Percentiles rank a stretch among this genome's conserved stretches.
phyloP scores from a whole-genome alignment of 1,140 invertebrate genomes.

The Bombus affinis region DNA sequence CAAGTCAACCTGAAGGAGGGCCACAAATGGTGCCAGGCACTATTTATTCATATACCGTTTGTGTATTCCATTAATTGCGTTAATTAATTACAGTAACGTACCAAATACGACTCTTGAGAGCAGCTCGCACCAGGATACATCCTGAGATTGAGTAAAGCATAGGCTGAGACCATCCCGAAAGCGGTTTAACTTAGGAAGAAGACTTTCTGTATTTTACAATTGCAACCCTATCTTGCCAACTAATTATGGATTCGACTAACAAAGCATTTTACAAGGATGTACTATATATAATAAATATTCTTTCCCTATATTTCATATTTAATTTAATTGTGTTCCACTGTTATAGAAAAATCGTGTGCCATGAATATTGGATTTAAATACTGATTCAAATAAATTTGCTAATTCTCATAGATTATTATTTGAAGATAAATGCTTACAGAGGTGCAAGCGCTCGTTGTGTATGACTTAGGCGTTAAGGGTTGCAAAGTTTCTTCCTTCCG shows the following conservation, averaged over 20 bases:
- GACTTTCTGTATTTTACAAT: slow-evolving; percentile 57
- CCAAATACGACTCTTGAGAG: slow-evolving; percentile 69
- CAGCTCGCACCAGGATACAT: slow-evolving; percentile 74
- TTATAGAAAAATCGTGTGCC: background rate
- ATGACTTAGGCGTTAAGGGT: slow-evolving; percentile 69
- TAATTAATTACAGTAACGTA: slow-evolving; percentile 68
- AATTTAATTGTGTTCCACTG: background rate
- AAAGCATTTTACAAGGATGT: background rate
- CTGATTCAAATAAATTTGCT: background rate
- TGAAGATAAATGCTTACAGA: slow-evolving; percentile 68
- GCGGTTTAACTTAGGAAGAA: slow-evolving; percentile 60
- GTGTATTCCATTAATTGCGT: slow-evolving; percentile 79
- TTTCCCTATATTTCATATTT: background rate
- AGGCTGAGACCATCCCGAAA: slow-evolving; percentile 73
- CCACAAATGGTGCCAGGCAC: slow-evolving; percentile 83
- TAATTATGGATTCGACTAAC: background rate
- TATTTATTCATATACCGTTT: slow-evolving; percentile 81
- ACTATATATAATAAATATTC: background rate
- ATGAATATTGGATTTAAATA: background rate
- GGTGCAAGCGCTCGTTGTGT: slow-evolving; percentile 66
- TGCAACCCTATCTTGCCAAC: slow-evolving; percentile 62
- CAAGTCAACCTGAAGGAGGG: slow-evolving; percentile 76
- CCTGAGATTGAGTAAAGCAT: slow-evolving; percentile 77
- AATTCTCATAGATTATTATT: slow-evolving; percentile 20
- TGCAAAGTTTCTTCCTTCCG: slow-evolving; percentile 61